A percentile compares a stretch with the other conserved stretches of the same genome.
These are phyloP conservation scores for Stigmatopora nigra DNA, from an alignment of 2,113 vertebrate species.

Conservation along the genomic window DNA sequence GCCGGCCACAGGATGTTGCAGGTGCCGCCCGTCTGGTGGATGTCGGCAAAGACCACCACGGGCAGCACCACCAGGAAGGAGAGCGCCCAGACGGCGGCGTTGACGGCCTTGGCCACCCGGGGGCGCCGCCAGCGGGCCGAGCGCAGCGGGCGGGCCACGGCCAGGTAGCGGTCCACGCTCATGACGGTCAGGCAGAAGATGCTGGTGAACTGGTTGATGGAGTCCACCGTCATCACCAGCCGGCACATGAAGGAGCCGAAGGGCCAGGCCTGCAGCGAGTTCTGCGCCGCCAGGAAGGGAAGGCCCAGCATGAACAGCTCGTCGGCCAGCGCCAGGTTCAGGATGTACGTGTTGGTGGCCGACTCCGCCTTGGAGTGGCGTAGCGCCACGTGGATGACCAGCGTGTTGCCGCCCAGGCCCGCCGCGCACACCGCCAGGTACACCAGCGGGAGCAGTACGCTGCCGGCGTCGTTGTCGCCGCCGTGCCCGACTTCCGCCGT, in stretches of 20 bases:
- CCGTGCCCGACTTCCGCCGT: neutral
- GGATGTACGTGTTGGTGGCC: constrained; percentile 94
- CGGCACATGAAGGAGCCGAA: constrained; percentile 86
- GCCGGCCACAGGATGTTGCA: constrained; percentile 93
- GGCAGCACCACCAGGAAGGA: constrained; percentile 87
- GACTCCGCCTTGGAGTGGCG: constrained; percentile 90
- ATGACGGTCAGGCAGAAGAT: constrained; percentile 94
- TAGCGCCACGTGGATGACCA: constrained; percentile 91
- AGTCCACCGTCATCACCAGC: constrained; percentile 85
- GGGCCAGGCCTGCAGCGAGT: constrained; percentile 85
- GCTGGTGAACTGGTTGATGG: constrained; percentile 94
- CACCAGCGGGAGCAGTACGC: constrained; percentile 78
- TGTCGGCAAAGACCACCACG: constrained; percentile 80
- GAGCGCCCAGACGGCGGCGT: constrained; percentile 79
- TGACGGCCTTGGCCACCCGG: constrained; percentile 81
- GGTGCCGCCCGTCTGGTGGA: constrained; percentile 75
- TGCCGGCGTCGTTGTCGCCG: constrained; percentile 67
- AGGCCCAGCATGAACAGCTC: constrained; percentile 90
- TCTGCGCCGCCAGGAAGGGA: constrained; percentile 89
- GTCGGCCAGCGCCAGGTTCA: constrained; percentile 87
- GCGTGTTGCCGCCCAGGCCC: constrained; percentile 82
- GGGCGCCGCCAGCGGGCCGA: constrained; percentile 86
- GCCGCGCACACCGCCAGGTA: constrained; percentile 83
- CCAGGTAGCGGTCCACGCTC: constrained; percentile 92
- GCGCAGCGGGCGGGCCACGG: constrained; percentile 86